phyloP scores from a whole-genome alignment of 2,113 vertebrate species.

The Talpa occidentalis region DNA sequence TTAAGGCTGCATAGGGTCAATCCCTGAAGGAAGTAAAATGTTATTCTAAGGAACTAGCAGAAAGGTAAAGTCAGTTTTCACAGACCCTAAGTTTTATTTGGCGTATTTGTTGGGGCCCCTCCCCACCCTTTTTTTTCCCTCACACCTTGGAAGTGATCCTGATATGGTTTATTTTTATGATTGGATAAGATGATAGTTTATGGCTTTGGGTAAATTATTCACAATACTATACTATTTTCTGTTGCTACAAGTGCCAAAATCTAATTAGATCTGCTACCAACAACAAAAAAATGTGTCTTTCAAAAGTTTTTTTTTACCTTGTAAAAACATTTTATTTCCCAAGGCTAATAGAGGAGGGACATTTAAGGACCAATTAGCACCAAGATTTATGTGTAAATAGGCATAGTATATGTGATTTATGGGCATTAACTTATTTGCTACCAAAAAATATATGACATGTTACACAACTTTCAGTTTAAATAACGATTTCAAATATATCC shows the following conservation, averaged over 20 bases:
- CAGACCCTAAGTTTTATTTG: background rate
- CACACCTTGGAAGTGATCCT: constrained; percentile 1
- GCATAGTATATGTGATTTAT: background rate
- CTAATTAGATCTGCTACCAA: constrained; percentile 50
- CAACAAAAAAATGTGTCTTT: constrained; percentile 20
- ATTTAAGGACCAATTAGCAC: constrained; percentile 3
- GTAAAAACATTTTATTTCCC: constrained; percentile 26
- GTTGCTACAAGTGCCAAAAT: constrained; percentile 41
- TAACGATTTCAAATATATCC: background rate
- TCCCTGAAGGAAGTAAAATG: background rate
- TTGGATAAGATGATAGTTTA: constrained; percentile 60
- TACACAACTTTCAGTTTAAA: background rate
- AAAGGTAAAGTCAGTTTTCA: background rate
- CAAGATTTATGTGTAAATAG: background rate
- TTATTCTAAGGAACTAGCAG: background rate
- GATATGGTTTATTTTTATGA: constrained; percentile 51
- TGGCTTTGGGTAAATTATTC: constrained; percentile 59
- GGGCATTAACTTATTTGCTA: background rate
- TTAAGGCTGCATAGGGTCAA: no score
- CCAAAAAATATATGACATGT: background rate
- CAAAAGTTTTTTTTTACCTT: constrained; percentile 45
- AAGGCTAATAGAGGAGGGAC: background rate
- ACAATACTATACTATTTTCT: constrained; percentile 64
- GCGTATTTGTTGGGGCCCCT: background rate
- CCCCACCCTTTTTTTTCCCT: background rate